Percentiles rank a stretch among this genome's conserved stretches.
phyloP scores from a whole-genome alignment of 2,113 vertebrate genomes.

The Procavia capensis region DNA sequence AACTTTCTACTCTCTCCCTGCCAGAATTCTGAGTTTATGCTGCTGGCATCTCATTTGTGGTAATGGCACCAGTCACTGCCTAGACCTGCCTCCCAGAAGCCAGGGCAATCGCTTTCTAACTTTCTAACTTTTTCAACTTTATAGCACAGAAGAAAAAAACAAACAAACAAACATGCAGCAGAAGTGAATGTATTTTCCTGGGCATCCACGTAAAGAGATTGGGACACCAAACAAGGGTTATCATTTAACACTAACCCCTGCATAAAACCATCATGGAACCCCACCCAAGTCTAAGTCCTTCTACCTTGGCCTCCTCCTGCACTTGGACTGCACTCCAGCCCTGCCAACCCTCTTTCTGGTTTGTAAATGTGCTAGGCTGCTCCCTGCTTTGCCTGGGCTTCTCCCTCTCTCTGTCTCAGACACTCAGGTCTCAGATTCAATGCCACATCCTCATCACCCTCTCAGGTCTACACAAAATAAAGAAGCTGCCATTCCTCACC shows the following conservation, averaged over 20 bases:
- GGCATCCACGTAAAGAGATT: rapidly evolving
- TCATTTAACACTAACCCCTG: rapidly evolving
- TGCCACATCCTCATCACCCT: not conserved
- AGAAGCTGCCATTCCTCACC: not conserved
- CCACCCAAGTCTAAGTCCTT: not conserved
- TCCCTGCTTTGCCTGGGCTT: not conserved
- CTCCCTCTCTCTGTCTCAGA: not conserved
- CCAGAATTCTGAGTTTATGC: not conserved
- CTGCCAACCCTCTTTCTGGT: not conserved
- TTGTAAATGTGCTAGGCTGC: not conserved
- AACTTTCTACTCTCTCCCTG: not conserved
- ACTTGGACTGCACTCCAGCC: not conserved
- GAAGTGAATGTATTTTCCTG: not conserved
- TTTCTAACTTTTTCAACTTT: not conserved
- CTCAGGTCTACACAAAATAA: not conserved
- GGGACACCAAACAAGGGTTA: not conserved
- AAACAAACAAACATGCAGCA: rapidly evolving
- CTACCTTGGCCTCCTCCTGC: rapidly evolving
- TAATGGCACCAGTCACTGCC: not conserved
- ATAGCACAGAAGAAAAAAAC: rapidly evolving
- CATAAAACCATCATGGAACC: not conserved
- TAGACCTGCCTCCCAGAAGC: not conserved
- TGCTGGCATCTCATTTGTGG: not conserved
- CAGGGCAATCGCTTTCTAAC: not conserved
- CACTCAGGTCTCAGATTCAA: not conserved